Evolutionary conservation across 2,797 vertebrate species (phyloP).

Genomic region (Clarias fuscus): DNA sequence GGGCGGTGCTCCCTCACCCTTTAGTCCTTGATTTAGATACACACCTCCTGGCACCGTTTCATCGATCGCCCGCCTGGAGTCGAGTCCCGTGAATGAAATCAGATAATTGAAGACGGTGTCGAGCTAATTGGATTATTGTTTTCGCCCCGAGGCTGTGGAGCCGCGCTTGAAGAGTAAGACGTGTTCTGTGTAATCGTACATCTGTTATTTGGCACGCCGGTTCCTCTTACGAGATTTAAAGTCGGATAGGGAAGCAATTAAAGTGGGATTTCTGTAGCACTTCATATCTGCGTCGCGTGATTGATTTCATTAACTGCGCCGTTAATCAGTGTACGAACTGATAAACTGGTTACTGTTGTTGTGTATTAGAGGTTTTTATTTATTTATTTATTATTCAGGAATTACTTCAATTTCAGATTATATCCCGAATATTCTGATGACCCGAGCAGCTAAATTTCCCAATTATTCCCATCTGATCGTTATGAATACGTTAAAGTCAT

Average conservation of each 20-base stretch:
- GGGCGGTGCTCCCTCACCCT: conserved; percentile 45
- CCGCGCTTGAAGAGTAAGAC: conserved; percentile 58
- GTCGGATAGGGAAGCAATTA: conserved; percentile 16
- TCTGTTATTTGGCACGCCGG: conserved; percentile 56
- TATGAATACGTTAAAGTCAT: conserved; percentile 40
- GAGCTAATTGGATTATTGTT: conserved; percentile 84
- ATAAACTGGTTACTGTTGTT: background rate
- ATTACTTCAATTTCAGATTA: background rate
- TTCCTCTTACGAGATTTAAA: background rate
- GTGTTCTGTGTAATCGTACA: conserved; percentile 69
- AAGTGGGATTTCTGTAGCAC: background rate
- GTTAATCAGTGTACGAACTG: background rate
- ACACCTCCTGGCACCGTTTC: conserved; percentile 64
- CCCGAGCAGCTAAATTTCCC: conserved; percentile 7
- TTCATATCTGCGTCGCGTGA: background rate
- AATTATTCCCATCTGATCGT: conserved; percentile 31
- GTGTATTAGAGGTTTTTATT: background rate
- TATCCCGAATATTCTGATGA: conserved; percentile 3
- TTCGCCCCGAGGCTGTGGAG: conserved; percentile 72
- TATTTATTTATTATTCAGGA: background rate
- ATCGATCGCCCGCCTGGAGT: conserved; percentile 78
- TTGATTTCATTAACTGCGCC: background rate
- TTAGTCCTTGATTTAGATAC: conserved; percentile 67
- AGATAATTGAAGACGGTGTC: conserved; percentile 82
- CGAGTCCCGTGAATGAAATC: conserved; percentile 78